Base-by-base conservation (phyloP, 2,797 vertebrate genomes). In the Acomys russatus region DNA sequence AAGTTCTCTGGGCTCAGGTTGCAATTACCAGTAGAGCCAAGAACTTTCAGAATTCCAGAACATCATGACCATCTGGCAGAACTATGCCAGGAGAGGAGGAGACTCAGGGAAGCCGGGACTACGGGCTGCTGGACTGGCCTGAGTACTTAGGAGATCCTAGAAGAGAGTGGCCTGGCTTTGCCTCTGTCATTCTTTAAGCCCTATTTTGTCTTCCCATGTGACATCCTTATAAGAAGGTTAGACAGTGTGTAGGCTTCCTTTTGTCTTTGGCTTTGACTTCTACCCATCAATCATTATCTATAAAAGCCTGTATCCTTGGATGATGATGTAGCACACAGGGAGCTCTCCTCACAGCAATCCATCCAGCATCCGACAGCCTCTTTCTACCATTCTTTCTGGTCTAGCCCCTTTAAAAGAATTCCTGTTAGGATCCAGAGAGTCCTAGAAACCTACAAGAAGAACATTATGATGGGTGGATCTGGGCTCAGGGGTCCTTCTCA, bases 21-120 rank as follows among this genome's bases (percentile, higher is more conserved):
- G 86, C 93, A 92, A 74, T 85, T 92, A 79, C 64, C 87, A 73
- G 54, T 61, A 92, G 59, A 73, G 49, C 84, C 64, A 78, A 91
- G 86, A 73, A 86, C 93, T 88, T 84, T 44, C 6, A 89, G 94
- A 96, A 95, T 93, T 33, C 4, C 10, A 51, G 94, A 94, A 38
- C 0, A 71, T 92, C 94, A 56, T 0, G 6, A 59, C 78, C 94
- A 97, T 96, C 93, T 97, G 96, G 96, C 94, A 94, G 87, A 95
- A 97, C 96, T 93, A 96, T 94, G 86, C 85, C 87, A 35, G 74
- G 79, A 80, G 56, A 73, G 56, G 56, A 73, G 56, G 64, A 68
- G 85, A 18, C 14, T 30, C 22, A 54, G 51, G 74, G 92, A 79
- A 64, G 73, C 85, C 56, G 63, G 17, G n/a, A n/a, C 91, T 35